Evolutionary conservation across 2,888 invertebrate species (phyloP), one percentile per base, ranked within the genome.

Genomic region (Prionchulus punctatus): DNA sequence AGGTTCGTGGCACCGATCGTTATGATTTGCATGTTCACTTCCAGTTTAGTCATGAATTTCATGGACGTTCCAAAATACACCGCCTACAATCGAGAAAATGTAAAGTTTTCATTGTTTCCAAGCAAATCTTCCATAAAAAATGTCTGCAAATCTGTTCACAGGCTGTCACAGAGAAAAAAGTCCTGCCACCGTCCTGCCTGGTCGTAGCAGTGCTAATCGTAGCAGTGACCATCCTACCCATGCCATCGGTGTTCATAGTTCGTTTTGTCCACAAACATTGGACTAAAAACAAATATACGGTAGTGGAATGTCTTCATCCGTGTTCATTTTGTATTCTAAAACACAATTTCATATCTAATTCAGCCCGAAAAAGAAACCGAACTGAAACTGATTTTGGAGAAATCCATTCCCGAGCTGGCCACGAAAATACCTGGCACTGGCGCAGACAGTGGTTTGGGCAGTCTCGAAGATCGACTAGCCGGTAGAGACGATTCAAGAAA

Each of bases 1-100:
- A 79, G 88, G 62, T 88, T 45, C 23, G 23, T 45, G 4, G 12
- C 47, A 23, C 47, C 47, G 7, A 7, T 45, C 18, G 15, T 23
- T 7, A 45, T 45, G 47, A 21, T 23, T 21, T 7, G 4, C 15
- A 45, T 45, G 4, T 45, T 45, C 23, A 7, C 7, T 12, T 12
- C 47, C 7, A 45, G 47, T 45, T 21, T 45, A 7, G 47, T 23
- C 18, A 23, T 7, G 7, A 45, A 23, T 23, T 45, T 45, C 23
- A 12, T 45, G 7, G n/a, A 45, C 7, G 15, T 23, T 12, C 47
- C 47, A 7, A 7, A 12, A 45, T 45, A 45, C 23, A 12, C 7
- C 7, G 47, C 23, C 47, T 45, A 45, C 47, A 45, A 45, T 23
- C 7, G 47, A 23, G 23, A 23, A 12, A 45, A 23, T 12, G 47